Base-by-base conservation (phyloP, 2,113 vertebrate species). In the Narcine bancroftii region DNA sequence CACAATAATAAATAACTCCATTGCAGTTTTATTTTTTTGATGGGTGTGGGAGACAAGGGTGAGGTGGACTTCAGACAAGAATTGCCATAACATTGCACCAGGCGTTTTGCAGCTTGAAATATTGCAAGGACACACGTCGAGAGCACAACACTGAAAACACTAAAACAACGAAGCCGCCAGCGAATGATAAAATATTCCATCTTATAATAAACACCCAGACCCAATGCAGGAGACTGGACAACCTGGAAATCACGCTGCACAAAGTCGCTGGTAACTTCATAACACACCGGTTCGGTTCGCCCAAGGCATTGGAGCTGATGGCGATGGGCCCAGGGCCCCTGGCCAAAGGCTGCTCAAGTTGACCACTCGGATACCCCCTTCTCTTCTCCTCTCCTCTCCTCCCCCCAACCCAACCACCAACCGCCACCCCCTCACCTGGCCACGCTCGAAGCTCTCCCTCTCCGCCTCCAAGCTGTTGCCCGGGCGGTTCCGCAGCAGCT, bases 391-490 rank as follows among this genome's bases (percentile, higher is more conserved):
- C 33, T 2, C 0, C 33, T n/a, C 71, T n/a, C 5, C 1, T 2
- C 36, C 36, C n/a, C 45, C 79, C 29, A 0, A n/a, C 17, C 81
- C 13, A n/a, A n/a, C 11, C 2, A n/a, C 11, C 26, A 13, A 6
- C 45, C 21, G 6, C 36, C 3, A 17, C 73, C 42, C 2, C 29
- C 81, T 87, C 81, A 87, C 81, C 81, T 87, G 81, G 53, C 81
- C 53, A 7, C 81, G 81, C 81, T 87, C 81, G 81, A 87, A 87
- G 81, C 7, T 60, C 53, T 87, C 81, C 53, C 15, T 60, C 53
- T 87, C 81, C 81, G 81, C 81, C 53, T 87, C 81, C 81, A 87
- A 17, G 6, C 81, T 87, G 33, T 87, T 87, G 53, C 81, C 81
- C 81, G 81, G 53, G 0, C 81, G 81, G n/a, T 13, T 53, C 53